Conservation (phyloP, 1,140 invertebrate genomes). For the Lamellibrachia luymesi region DNA sequence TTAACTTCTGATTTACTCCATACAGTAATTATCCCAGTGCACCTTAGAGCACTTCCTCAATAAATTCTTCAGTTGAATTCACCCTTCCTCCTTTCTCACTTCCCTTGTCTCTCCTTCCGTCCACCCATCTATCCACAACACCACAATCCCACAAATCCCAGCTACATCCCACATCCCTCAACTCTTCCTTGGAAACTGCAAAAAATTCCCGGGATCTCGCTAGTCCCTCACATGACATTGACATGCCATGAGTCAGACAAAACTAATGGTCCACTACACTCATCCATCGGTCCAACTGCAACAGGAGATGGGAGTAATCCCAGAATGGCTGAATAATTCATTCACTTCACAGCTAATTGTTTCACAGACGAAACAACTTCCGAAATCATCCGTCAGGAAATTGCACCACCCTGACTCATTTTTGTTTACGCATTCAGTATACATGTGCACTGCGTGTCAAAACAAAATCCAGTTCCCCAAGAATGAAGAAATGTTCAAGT, state of each 20-base stretch:
- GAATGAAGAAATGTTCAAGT: neutral
- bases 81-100: neutral
- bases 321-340: neutral
- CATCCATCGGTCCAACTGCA: neutral
- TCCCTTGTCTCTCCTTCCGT: neutral
- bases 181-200: neutral
- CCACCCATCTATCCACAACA: neutral
- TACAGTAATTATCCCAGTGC: neutral
- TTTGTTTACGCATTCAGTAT: neutral
- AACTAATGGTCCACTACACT: neutral
- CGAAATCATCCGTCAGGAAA: neutral
- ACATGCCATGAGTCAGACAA: neutral
- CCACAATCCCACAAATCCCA: neutral
- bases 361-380: neutral
- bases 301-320: slow-evolving; percentile 1
- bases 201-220: neutral
- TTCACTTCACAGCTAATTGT: neutral
- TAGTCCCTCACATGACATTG: neutral
- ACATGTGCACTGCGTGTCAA: neutral
- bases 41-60: neutral
- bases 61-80: neutral
- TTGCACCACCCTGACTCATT: neutral
- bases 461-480: neutral
- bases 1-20: neutral
- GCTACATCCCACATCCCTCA: neutral